Conservation (phyloP, 2,113 vertebrate genomes). For the Leptocoma aspasia region DNA sequence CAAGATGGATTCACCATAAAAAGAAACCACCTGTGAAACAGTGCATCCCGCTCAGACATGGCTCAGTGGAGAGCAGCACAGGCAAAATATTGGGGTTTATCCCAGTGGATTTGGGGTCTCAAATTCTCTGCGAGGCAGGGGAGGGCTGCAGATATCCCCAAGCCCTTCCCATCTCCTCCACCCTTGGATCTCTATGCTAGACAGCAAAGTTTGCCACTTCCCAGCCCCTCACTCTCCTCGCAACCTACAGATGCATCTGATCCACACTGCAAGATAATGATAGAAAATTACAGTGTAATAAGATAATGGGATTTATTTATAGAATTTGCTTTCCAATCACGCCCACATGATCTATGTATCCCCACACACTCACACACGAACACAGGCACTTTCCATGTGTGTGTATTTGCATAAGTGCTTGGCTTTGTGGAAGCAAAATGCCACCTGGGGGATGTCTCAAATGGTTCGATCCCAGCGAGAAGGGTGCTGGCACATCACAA, state of each 20-base stretch:
- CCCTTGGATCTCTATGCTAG: neutral
- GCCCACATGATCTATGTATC: conserved; percentile 12
- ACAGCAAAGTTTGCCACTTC: conserved; percentile 12
- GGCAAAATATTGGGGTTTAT: neutral
- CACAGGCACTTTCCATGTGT: conserved; percentile 23
- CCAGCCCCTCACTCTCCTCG: conserved; percentile 24
- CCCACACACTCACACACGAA: neutral
- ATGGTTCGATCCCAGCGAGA: neutral
- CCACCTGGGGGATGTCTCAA: conserved; percentile 55
- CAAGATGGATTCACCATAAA: neutral
- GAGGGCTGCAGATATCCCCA: neutral
- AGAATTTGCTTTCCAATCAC: conserved; percentile 50
- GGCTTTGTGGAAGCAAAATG: conserved; percentile 50
- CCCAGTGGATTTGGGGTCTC: accelerated
- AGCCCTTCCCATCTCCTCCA: neutral
- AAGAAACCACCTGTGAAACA: neutral
- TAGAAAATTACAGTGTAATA: conserved; percentile 64
- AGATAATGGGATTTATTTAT: conserved; percentile 67
- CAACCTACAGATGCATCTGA: conserved; percentile 54
- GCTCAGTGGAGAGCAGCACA: accelerated
- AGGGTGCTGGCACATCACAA: conserved; percentile 54
- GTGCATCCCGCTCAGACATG: accelerated
- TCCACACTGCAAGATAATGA: conserved; percentile 54
- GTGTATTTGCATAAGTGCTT: conserved; percentile 49
- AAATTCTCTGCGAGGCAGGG: too few species aligned